These are phyloP conservation scores for Lagorchestes hirsutus DNA, from an alignment of 2,797 vertebrate species.

Conservation along the genomic window DNA sequence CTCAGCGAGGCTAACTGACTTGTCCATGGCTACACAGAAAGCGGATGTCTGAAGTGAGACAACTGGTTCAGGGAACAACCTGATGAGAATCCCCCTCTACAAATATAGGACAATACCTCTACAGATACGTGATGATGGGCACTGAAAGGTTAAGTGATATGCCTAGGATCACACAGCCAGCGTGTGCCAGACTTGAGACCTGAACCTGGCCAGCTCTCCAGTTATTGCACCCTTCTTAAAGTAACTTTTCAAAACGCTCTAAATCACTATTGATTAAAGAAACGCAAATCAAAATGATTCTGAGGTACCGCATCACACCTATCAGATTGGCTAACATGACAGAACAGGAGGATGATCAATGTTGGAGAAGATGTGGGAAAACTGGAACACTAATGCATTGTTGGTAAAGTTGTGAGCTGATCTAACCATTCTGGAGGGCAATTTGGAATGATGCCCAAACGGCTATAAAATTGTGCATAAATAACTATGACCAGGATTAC, in stretches of 20 bases:
- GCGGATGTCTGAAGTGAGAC: not conserved
- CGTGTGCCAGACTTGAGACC: not conserved
- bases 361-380: no score
- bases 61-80: not conserved
- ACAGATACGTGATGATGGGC: not conserved
- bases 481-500: no score
- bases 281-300: no score
- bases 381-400: no score
- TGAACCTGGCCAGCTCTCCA: not conserved
- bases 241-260: not conserved
- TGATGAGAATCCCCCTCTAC: not conserved
- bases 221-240: not conserved
- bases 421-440: no score
- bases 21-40: not conserved
- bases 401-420: no score
- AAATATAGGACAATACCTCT: not conserved
- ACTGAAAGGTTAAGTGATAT: not conserved
- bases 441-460: no score
- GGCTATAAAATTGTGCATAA: no score
- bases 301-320: no score
- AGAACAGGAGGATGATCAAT: no score
- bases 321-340: no score
- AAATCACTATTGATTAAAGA: no score
- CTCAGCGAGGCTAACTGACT: not conserved
- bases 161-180: not conserved